phyloP scores from a whole-genome alignment of 2,888 invertebrate species.

The Auanema sp. region DNA sequence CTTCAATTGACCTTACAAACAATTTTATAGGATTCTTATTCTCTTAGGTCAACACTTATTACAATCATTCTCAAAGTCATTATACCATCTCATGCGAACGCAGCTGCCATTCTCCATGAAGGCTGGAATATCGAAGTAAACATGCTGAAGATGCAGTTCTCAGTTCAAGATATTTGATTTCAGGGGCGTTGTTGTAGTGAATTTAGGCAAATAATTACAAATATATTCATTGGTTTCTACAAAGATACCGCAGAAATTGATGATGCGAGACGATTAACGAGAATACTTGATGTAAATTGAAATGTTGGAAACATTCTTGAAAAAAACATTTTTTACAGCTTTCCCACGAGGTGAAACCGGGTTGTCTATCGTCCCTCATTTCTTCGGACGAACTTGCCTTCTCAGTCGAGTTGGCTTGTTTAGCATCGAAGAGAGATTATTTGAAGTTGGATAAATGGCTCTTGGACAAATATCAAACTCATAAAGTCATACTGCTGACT shows the following conservation, averaged over 20 bases:
- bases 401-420: conserved; percentile 93
- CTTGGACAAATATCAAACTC: conserved; percentile 91
- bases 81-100: conserved; percentile 78
- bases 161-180: neutral
- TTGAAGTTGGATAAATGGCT: conserved; percentile 98
- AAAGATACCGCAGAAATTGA: conserved; percentile 74
- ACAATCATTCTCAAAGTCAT: too few relatives aligned
- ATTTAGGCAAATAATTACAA: conserved; percentile 73
- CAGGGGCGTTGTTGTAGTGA: conserved; percentile 52
- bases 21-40: neutral
- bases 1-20: neutral
- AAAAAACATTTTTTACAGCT: conserved; percentile 20
- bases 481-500: conserved; percentile 73
- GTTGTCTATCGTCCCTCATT: conserved; percentile 82
- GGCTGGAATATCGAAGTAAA: conserved; percentile 74
- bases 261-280: neutral
- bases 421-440: conserved; percentile 94
- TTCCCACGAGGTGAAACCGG: conserved; percentile 58
- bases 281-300: conserved; percentile 75
- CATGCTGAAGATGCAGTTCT: neutral
- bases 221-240: conserved; percentile 97
- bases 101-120: conserved; percentile 90
- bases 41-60: too few relatives aligned
- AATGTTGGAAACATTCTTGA: neutral
- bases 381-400: conserved; percentile 83